These are phyloP conservation scores for Tinea pellionella DNA, from an alignment of 2,888 invertebrate genomes.

Conservation along the genomic window DNA sequence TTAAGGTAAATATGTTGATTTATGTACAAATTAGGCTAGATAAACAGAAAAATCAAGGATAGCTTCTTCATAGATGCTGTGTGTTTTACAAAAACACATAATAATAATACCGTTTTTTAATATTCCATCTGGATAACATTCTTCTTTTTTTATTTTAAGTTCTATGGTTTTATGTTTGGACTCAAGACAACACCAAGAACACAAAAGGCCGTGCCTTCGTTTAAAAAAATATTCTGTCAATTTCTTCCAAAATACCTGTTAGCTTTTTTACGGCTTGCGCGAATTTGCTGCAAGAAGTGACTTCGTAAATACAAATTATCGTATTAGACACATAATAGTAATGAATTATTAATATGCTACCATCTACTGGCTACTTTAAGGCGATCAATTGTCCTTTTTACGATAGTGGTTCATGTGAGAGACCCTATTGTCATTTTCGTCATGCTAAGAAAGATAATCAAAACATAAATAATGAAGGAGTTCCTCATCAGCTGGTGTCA, in stretches of 20 bases:
- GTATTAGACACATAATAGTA: not conserved
- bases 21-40: no score
- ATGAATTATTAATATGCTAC: conserved; percentile 74
- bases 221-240: not conserved
- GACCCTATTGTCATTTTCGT: conserved; percentile 94
- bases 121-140: no score
- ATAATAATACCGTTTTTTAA: no score
- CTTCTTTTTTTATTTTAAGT: no score
- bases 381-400: conserved; percentile 88
- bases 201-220: not conserved
- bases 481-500: conserved; percentile 69
- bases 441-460: conserved; percentile 80
- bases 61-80: no score
- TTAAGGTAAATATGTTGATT: no score
- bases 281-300: not conserved
- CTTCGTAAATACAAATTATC: not conserved
- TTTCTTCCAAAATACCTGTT: not conserved
- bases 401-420: conserved; percentile 80
- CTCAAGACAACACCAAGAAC: no score
- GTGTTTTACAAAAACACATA: no score
- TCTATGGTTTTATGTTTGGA: no score
- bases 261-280: not conserved
- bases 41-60: no score
- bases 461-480: conserved; percentile 44
- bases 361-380: conserved; percentile 90